A percentile compares a stretch with the other conserved stretches of the same genome.
phyloP scores from a whole-genome alignment of 2,113 vertebrate genomes.

The Trematocara macrostoma region DNA sequence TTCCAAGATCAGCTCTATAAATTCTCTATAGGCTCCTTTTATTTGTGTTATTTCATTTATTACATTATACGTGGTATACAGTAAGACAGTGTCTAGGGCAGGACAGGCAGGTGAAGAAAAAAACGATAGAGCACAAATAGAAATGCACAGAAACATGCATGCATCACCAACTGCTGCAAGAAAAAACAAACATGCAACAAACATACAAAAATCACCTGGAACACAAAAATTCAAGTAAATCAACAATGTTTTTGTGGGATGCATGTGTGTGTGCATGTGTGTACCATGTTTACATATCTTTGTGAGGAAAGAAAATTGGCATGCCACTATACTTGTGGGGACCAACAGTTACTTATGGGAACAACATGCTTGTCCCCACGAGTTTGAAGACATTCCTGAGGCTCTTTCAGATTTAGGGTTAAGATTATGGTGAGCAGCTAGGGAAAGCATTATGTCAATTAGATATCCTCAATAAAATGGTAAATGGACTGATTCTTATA shows the following conservation, averaged over 20 bases:
- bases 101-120: not conserved
- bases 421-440: not conserved
- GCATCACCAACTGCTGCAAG: not conserved
- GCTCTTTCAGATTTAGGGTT: not conserved
- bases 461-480: not conserved
- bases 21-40: not conserved
- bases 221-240: not conserved
- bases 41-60: fast-evolving
- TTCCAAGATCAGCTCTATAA: not conserved
- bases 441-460: not conserved
- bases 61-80: not conserved
- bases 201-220: not conserved
- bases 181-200: not conserved
- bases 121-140: not conserved
- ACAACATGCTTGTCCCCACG: not conserved
- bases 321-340: not conserved
- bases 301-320: not conserved
- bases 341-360: not conserved
- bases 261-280: not conserved
- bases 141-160: not conserved
- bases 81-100: not conserved
- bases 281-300: not conserved
- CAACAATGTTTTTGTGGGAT: not conserved
- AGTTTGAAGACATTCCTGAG: not conserved
- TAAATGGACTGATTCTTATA: not conserved